These are phyloP conservation scores for Xylota sylvarum DNA, from an alignment of 2,888 invertebrate species.

Conservation along the genomic window DNA sequence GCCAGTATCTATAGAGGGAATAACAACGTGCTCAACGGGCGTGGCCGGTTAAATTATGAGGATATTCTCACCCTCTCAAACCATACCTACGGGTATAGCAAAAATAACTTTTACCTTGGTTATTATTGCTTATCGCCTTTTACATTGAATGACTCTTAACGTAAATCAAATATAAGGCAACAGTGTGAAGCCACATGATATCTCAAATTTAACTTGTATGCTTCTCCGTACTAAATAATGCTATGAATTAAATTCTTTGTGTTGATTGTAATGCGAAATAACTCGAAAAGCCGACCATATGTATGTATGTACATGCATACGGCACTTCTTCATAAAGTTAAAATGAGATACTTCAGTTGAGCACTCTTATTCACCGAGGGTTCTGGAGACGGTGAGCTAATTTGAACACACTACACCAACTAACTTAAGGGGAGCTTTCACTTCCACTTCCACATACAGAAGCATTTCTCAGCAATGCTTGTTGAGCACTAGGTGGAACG, in stretches of 20 bases:
- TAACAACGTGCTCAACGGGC: too few species aligned
- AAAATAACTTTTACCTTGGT: too few species aligned
- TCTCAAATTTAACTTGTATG: not conserved
- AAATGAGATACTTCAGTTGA: constrained; percentile 23
- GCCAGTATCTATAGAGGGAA: too few species aligned
- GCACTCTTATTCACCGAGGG: constrained; percentile 9
- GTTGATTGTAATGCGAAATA: not conserved
- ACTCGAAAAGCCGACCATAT: not conserved
- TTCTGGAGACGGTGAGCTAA: constrained; percentile 13
- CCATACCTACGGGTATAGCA: too few species aligned
- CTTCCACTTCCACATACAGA: not conserved
- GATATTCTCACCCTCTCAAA: too few species aligned
- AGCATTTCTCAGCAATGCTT: not conserved
- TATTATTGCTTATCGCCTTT: too few species aligned
- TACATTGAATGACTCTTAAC: too few species aligned
- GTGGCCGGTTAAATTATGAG: too few species aligned
- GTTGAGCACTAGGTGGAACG: not conserved
- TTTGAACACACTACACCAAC: constrained; percentile 28
- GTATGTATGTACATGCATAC: not conserved
- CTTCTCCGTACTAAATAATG: not conserved
- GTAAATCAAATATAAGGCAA: not conserved
- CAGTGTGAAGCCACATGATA: not conserved
- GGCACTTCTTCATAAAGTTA: constrained; percentile 21
- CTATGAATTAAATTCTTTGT: not conserved
- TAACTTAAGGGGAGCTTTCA: constrained; percentile 10